Evolutionary conservation across 2,888 invertebrate genomes (phyloP).

Genomic region (Ophraella communa): DNA sequence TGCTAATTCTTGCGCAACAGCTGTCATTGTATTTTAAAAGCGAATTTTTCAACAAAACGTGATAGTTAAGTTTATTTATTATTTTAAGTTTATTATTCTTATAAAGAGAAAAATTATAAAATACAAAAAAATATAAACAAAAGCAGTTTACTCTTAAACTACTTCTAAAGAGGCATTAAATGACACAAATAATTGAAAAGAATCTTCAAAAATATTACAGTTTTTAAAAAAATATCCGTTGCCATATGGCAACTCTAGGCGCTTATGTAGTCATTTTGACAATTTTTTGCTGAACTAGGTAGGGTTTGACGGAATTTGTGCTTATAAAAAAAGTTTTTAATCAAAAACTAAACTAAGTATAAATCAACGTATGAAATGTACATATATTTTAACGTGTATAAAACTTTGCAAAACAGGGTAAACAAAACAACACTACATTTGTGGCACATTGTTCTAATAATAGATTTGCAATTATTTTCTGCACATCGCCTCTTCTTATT

Average conservation of each 20-base stretch:
- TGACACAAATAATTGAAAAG: too few relatives aligned
- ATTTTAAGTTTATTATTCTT: too few relatives aligned
- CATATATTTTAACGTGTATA: neutral
- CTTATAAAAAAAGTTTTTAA: neutral
- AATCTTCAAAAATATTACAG: too few relatives aligned
- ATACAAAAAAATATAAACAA: too few relatives aligned
- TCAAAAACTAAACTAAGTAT: neutral
- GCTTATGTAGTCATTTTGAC: neutral
- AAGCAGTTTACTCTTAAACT: too few relatives aligned
- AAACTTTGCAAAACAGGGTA: neutral
- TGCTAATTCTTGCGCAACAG: too few relatives aligned
- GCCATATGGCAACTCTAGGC: neutral
- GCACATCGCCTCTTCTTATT: neutral
- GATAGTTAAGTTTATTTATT: too few relatives aligned
- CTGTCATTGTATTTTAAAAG: too few relatives aligned
- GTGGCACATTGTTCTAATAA: neutral
- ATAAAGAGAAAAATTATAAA: too few relatives aligned
- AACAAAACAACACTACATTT: neutral
- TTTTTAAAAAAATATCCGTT: neutral
- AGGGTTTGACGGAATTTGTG: too few relatives aligned
- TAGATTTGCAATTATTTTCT: neutral
- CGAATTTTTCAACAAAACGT: too few relatives aligned
- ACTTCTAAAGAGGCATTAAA: too few relatives aligned
- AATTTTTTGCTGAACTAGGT: neutral
- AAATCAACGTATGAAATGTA: neutral